phyloP scores from a whole-genome alignment of 2,797 vertebrate genomes.

The Karalla daura region DNA sequence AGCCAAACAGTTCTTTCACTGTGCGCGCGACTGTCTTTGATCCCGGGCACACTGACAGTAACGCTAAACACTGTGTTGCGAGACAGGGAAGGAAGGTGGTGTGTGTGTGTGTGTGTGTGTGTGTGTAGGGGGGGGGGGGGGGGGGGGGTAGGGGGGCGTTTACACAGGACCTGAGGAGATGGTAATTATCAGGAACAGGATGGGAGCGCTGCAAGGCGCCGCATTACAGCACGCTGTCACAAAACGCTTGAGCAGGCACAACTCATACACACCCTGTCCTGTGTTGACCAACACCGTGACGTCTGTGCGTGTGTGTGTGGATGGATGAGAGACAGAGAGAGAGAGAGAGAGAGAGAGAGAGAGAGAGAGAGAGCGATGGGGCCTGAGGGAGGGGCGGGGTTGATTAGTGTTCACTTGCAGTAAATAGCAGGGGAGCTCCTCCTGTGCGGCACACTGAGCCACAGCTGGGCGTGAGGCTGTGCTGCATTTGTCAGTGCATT shows the following conservation, averaged over 20 bases:
- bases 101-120: too few species aligned
- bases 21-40: constrained; percentile 45
- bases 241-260: constrained; percentile 52
- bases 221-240: constrained; percentile 60
- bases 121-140: too few species aligned
- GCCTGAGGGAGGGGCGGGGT: neutral
- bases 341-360: neutral
- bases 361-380: neutral
- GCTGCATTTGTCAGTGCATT: constrained; percentile 22
- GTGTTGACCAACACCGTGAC: constrained; percentile 25
- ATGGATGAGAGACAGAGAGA: neutral
- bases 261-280: constrained; percentile 26
- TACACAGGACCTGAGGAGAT: constrained; percentile 54
- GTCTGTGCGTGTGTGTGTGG: neutral
- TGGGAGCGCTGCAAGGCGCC: constrained; percentile 46
- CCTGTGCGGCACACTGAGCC: constrained; percentile 35
- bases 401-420: constrained; percentile 39
- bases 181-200: constrained; percentile 73
- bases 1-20: constrained; percentile 39
- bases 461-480: constrained; percentile 18
- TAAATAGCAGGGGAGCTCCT: constrained; percentile 39
- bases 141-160: constrained; percentile 22
- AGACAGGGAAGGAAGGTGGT: too few species aligned
- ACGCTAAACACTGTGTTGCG: constrained; percentile 42
- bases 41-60: constrained; percentile 39